Evolutionary conservation across 2,797 vertebrate species (phyloP).

Genomic region (Rhinophrynus dorsalis): DNA sequence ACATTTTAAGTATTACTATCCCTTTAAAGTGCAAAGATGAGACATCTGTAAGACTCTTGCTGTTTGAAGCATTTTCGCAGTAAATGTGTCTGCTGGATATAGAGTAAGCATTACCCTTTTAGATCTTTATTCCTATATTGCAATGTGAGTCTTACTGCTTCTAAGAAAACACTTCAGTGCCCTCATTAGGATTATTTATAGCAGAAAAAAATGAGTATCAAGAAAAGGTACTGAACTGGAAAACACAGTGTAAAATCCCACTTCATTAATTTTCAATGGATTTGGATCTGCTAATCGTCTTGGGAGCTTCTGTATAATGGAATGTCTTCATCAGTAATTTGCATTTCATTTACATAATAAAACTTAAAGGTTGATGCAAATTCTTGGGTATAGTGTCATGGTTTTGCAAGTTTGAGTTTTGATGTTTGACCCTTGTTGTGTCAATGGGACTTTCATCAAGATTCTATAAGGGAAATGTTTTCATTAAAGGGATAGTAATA

Average conservation of each 20-base stretch:
- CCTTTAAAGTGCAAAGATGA: too few relatives aligned
- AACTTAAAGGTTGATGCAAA: background rate
- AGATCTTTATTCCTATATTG: too few relatives aligned
- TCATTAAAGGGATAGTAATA: too few relatives aligned
- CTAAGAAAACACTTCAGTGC: conserved; percentile 16
- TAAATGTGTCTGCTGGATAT: too few relatives aligned
- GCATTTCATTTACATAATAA: conserved; percentile 32
- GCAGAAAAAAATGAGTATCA: conserved; percentile 14
- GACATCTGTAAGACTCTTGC: too few relatives aligned
- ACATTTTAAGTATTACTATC: too few relatives aligned
- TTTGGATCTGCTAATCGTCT: conserved; percentile 2
- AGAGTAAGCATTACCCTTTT: too few relatives aligned
- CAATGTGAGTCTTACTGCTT: background rate
- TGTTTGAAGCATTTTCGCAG: too few relatives aligned
- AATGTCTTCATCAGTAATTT: conserved; percentile 11
- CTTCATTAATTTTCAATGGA: conserved; percentile 23
- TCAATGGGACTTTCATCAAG: too few relatives aligned
- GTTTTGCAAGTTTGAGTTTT: background rate
- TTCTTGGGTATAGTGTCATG: background rate
- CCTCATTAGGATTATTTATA: conserved; percentile 27
- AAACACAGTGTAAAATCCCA: conserved; percentile 7
- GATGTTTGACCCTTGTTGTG: background rate
- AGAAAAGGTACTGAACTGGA: conserved; percentile 29
- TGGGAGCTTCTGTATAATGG: background rate
- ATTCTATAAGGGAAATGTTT: too few relatives aligned